phyloP scores from a whole-genome alignment of 2,797 vertebrate species.

The Calcarius lapponicus region DNA sequence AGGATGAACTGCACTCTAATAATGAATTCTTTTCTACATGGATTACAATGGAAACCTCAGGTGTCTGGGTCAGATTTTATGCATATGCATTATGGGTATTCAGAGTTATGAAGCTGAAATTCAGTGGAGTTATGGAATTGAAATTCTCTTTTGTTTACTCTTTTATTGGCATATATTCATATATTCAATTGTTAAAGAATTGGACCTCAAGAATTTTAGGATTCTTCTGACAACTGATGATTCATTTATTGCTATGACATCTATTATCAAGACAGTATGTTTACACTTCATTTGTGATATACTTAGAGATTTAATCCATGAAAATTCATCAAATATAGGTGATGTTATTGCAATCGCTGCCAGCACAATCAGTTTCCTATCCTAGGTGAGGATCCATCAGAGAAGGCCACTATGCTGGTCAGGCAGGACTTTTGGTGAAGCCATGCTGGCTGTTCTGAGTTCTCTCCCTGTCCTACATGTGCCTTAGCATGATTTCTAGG shows the following conservation, averaged over 20 bases:
- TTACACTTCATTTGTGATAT: neutral
- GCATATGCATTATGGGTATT: neutral
- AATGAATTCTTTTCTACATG: neutral
- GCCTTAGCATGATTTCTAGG: neutral
- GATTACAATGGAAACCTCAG: neutral
- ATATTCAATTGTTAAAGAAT: neutral
- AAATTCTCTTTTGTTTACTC: neutral
- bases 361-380: neutral
- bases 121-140: neutral
- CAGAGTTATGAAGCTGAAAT: neutral
- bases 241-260: neutral
- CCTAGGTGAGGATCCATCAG: neutral
- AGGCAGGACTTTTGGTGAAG: neutral
- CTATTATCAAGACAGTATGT: too few relatives aligned
- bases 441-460: accelerated
- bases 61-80: neutral
- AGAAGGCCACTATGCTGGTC: neutral
- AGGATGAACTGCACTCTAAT: neutral
- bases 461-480: neutral
- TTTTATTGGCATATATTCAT: neutral
- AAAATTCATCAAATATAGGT: neutral
- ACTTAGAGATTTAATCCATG: neutral
- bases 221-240: neutral
- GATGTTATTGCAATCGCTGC: neutral
- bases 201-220: neutral